Base-by-base conservation (phyloP, 2,113 vertebrate genomes). In the Tautogolabrus adspersus region DNA sequence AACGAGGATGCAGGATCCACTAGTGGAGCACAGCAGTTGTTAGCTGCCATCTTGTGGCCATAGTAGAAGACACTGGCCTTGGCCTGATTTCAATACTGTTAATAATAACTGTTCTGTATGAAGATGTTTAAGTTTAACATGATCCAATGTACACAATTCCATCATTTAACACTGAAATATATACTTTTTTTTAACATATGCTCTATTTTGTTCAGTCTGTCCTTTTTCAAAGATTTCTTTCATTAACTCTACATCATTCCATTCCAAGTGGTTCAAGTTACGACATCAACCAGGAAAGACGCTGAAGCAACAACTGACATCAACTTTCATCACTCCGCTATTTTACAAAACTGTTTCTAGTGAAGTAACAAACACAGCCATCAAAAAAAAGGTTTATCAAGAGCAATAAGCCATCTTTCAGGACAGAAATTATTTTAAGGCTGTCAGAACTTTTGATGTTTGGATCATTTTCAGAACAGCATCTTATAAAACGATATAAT, bases 11-110 rank as follows among this genome's bases (percentile, higher is more conserved):
- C 18, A 22, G 30, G 61, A 55, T 30, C 16, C 2, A 54, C 21
- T 46, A 1, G 1, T 5, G 10, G 44, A 42, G 58, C 52, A 49
- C 15, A 55, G 61, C 4, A 37, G 60, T 5, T 22, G 56, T 72
- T 22, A 58, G 44, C 75, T 79, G 88, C 84, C 91, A 87, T 77
- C 86, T 89, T 73, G 87, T 89, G 85, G 42, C 1, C 0, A 10
- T 0, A 10, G 54, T n/a, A 8, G 3, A n/a, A 40, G 46, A 56
- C 0, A 51, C 8, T 3, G 34, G n/a, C 3, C 18, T 10, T 3
- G 8, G 49, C 3, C n/a, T 1, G 16, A 38, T 46, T 63, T 21
- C 18, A 42, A 18, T 13, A 13, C 3, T 5, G 8, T 11, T 16
- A 1, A 10, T 55, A 12, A 47, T 19, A 34, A 22, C 2, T 51